phyloP scores from a whole-genome alignment of 1,140 invertebrate species.

The Venustaconcha ellipsiformis region DNA sequence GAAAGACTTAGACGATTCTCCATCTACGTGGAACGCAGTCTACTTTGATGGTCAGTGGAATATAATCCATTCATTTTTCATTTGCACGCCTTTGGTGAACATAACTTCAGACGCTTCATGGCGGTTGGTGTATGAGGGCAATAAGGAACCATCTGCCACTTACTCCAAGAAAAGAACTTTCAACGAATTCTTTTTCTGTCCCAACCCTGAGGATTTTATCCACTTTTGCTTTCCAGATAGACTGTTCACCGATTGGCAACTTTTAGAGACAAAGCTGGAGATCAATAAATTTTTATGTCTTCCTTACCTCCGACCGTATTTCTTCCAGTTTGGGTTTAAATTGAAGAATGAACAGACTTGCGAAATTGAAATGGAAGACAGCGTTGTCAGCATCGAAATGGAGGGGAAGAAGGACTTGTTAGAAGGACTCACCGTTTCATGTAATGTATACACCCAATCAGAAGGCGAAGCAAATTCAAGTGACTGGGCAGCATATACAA shows the following conservation, averaged over 20 bases:
- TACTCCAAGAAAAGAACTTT: background rate
- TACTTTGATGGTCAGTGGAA: conserved; percentile 44
- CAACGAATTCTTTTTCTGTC: conserved; percentile 34
- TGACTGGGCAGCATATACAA: background rate
- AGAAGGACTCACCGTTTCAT: background rate
- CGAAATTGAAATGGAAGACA: conserved; percentile 11
- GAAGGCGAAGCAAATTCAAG: no score
- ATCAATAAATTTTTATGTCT: conserved; percentile 9
- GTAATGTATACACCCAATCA: no score
- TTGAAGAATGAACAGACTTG: conserved; percentile 12
- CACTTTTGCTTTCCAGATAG: conserved; percentile 30
- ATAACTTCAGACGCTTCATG: conserved; percentile 10
- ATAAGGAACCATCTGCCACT: background rate
- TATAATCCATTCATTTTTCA: conserved; percentile 36
- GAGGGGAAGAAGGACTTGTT: conserved; percentile 2
- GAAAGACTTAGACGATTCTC: conserved; percentile 89
- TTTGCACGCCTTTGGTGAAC: conserved; percentile 25
- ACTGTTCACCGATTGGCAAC: conserved; percentile 18
- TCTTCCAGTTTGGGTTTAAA: conserved; percentile 23
- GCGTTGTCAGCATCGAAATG: conserved; percentile 24
- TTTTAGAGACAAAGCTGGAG: conserved; percentile 4
- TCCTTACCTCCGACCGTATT: conserved; percentile 20
- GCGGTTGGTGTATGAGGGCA: conserved; percentile 10
- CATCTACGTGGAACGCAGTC: conserved; percentile 40
- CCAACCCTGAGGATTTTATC: conserved; percentile 34